A percentile compares a stretch with the other conserved stretches of the same genome.
Conservation (phyloP, 2,888 invertebrate genomes). For the Coecobrya sp. region DNA sequence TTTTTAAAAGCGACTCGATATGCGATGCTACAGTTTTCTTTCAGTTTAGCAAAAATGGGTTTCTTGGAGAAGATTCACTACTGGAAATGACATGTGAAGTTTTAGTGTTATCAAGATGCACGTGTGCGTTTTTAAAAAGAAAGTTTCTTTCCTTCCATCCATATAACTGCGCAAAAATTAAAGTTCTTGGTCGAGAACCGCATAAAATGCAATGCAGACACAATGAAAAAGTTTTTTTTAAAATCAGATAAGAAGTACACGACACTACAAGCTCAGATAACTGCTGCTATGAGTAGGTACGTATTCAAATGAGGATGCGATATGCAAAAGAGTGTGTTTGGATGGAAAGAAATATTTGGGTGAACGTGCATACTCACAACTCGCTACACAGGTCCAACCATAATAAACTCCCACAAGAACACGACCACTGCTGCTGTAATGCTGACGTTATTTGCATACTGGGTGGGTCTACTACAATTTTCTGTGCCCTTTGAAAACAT, state of each 20-base stretch:
- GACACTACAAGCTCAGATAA: not conserved
- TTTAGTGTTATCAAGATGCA: slow-evolving; percentile 22
- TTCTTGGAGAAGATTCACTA: not conserved
- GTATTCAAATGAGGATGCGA: slow-evolving; percentile 26
- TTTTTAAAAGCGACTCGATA: not conserved
- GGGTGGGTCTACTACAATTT: slow-evolving; percentile 32
- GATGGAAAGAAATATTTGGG: not conserved
- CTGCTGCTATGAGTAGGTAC: too few species aligned
- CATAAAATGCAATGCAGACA: slow-evolving; percentile 46
- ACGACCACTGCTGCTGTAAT: not conserved
- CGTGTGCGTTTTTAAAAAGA: slow-evolving; percentile 27
- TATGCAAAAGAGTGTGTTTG: slow-evolving; percentile 35
- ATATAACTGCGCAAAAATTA: slow-evolving; percentile 27
- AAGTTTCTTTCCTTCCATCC: not conserved
- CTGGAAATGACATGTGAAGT: not conserved
- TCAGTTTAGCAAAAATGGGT: not conserved
- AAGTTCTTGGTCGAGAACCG: slow-evolving; percentile 38
- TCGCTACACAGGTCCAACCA: not conserved
- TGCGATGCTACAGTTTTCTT: not conserved
- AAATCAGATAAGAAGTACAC: slow-evolving; percentile 48
- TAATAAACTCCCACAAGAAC: not conserved
- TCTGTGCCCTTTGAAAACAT: slow-evolving; percentile 9
- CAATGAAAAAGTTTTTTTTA: slow-evolving; percentile 52
- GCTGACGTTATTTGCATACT: slow-evolving; percentile 59
- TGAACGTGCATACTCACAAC: slow-evolving; percentile 3